Percentiles rank a stretch among this genome's conserved stretches.
Evolutionary conservation across 37 sponge, comb jelly and placozoan genomes (phyloP).

Genomic region (Bolinopsis microptera): DNA sequence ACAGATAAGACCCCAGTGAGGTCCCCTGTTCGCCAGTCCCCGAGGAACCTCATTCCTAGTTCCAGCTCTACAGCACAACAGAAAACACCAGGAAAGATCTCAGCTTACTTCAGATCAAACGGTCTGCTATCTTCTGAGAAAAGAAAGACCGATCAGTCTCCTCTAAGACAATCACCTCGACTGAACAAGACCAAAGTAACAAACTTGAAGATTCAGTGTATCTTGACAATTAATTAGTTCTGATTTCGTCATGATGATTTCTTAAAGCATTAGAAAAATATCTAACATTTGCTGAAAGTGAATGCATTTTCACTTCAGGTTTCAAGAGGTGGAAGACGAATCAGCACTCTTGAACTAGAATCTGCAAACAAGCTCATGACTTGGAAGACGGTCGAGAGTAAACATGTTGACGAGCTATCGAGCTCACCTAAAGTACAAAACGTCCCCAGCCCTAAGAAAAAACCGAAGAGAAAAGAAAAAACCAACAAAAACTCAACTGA

Average conservation of each 20-base stretch:
- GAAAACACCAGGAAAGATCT: conserved; percentile 41
- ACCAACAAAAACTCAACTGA: not conserved
- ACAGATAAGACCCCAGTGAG: not conserved
- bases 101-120: conserved; percentile 16
- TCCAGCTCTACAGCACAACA: not conserved
- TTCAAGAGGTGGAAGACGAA: not conserved
- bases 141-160: not conserved
- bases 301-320: no score
- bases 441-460: not conserved
- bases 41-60: not conserved
- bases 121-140: conserved; percentile 43
- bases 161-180: conserved; percentile 36
- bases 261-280: no score
- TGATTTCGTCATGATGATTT: no score
- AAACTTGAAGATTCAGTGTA: not conserved
- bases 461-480: conserved; percentile 13
- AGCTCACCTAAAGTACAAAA: not conserved
- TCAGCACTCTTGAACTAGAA: not conserved
- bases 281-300: no score
- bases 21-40: not conserved
- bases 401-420: not conserved
- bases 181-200: not conserved
- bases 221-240: no score
- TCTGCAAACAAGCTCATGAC: not conserved
- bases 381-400: not conserved